Base-by-base conservation (phyloP, 2,113 vertebrate species). In the Phocoena sinus region DNA sequence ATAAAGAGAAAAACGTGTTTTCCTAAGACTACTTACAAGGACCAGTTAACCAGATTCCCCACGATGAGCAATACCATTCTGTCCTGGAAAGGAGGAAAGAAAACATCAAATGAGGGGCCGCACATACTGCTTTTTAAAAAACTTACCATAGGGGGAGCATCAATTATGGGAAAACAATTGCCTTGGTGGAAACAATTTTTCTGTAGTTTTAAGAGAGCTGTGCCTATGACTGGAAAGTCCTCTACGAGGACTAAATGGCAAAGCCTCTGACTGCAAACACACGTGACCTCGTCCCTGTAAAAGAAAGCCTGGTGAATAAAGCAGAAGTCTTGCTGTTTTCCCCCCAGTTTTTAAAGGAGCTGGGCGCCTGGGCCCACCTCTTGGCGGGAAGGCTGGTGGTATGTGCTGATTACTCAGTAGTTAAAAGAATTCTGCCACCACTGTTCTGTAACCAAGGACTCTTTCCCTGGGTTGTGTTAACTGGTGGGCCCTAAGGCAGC, bases 31-130 rank as follows among this genome's bases (percentile, higher is more conserved):
- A 99, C 99, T 99, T 97, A 99, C 99, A 99, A 98, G 92, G 98
- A 99, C 98, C 99, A 99, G 98, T 99, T 99, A 89, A 99, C 98
- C 85, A 99, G 96, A 84, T 99, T 99, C 53, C 99, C 99, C 95
- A 98, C 93, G 56, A 99, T 93, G 8, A 99, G 99, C 93, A 99
- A 95, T 95, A 99, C 98, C 99, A 99, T 99, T 97, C 99, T 99
- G 97, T 99, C 99, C 99, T 99, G 96, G 38, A 93, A 95, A 98
- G 95, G 89, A 97, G 84, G 97, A 90, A 38, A 62, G 50, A n/a
- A 62, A 84, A 62, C 33, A n/a, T 82, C 28, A 65, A 82, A 44
- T 20, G 31, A 97, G 47, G 73, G 53, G n/a, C 14, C 20, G 7
- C 1, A 11, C 28, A 25, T 10, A 14, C 8, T 7, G 3, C 25